Conservation (phyloP, 1,140 invertebrate genomes). For the Formica selysi region DNA sequence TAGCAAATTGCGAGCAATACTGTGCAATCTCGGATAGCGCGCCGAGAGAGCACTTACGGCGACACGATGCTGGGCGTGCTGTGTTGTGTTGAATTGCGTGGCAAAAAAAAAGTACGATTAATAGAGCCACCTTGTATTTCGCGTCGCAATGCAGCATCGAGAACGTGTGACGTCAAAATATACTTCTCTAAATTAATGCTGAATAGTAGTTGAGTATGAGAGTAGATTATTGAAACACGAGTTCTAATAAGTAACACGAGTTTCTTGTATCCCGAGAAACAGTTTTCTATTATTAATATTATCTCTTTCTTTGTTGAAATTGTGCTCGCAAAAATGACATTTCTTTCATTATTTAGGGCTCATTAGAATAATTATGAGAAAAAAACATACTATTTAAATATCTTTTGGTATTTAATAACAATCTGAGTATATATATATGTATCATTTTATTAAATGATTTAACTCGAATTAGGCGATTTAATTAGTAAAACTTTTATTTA, state of each 20-base stretch:
- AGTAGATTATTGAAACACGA: background rate
- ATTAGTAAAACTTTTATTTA: background rate
- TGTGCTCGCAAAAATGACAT: too few species aligned
- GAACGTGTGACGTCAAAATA: background rate
- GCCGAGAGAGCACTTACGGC: slow-evolving; percentile 33
- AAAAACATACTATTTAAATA: too few species aligned
- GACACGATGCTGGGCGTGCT: slow-evolving; percentile 21
- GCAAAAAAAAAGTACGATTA: slow-evolving; percentile 34
- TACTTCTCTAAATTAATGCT: background rate
- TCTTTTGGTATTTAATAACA: too few species aligned
- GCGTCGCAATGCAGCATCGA: slow-evolving; percentile 25
- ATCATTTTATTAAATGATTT: too few species aligned
- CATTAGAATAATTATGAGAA: too few species aligned
- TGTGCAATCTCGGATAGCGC: slow-evolving; percentile 65
- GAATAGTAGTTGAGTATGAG: background rate
- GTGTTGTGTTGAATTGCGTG: slow-evolving; percentile 21
- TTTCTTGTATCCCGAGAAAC: background rate
- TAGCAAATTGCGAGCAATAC: slow-evolving; percentile 73
- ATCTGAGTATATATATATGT: too few species aligned
- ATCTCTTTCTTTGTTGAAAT: background rate
- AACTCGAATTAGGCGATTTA: background rate
- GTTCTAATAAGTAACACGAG: background rate
- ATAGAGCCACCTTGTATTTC: slow-evolving; percentile 36
- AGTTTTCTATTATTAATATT: background rate
- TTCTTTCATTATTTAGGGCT: too few species aligned